Conservation (phyloP, 2,797 vertebrate species). For the Moxostoma hubbsi region DNA sequence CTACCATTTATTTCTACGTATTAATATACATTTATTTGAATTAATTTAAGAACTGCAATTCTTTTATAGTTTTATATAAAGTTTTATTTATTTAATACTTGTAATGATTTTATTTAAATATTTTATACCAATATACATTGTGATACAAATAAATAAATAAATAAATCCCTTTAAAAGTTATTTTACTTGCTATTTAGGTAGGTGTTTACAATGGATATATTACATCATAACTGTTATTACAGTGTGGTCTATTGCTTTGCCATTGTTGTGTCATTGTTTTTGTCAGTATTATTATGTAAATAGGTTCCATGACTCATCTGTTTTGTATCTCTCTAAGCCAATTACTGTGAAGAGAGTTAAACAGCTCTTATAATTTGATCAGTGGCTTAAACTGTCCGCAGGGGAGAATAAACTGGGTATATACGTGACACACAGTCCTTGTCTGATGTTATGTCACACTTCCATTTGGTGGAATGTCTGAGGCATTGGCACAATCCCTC, state of each 20-base stretch:
- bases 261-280: constrained; percentile 60
- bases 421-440: constrained; percentile 54
- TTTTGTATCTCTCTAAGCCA: constrained; percentile 73
- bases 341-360: constrained; percentile 71
- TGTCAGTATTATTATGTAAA: constrained; percentile 67
- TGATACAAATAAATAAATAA: too few species aligned
- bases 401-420: background rate
- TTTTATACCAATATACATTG: too few species aligned
- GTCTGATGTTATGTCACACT: constrained; percentile 72
- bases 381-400: constrained; percentile 51
- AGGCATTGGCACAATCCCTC: constrained; percentile 72
- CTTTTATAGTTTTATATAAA: too few species aligned
- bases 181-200: too few species aligned
- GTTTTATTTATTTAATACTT: too few species aligned
- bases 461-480: constrained; percentile 68
- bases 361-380: constrained; percentile 67
- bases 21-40: too few species aligned
- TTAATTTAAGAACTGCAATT: too few species aligned
- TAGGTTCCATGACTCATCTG: constrained; percentile 75
- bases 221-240: too few species aligned
- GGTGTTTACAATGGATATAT: too few species aligned
- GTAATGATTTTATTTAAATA: too few species aligned
- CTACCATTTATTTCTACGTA: too few species aligned
- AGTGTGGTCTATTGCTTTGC: constrained; percentile 2
- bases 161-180: too few species aligned